These are phyloP conservation scores for Pollenia angustigena DNA, from an alignment of 2,888 invertebrate genomes.

Conservation along the genomic window DNA sequence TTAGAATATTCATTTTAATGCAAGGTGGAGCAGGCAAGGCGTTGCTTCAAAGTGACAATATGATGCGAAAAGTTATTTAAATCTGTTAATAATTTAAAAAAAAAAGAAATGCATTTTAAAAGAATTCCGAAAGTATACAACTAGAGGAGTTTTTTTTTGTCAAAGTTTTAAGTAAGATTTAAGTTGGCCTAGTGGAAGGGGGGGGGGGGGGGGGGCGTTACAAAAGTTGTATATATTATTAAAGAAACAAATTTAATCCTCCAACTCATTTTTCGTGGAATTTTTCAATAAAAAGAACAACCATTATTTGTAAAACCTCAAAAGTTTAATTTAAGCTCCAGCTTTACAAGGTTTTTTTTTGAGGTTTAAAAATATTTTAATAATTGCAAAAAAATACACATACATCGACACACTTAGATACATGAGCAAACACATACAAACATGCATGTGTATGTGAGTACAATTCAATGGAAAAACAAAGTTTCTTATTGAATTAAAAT, in stretches of 20 bases:
- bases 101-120: background rate
- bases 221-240: no score
- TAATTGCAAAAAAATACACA: slow-evolving; percentile 31
- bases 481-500: slow-evolving; percentile 65
- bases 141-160: no score
- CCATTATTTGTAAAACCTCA: slow-evolving; percentile 43
- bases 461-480: slow-evolving; percentile 17
- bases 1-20: slow-evolving; percentile 33
- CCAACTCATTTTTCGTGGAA: no score
- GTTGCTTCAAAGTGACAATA: slow-evolving; percentile 9
- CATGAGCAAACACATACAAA: background rate
- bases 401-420: background rate
- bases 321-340: slow-evolving; percentile 14
- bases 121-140: background rate
- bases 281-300: background rate
- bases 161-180: no score
- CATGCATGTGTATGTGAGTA: background rate
- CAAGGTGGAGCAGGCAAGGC: background rate
- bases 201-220: no score
- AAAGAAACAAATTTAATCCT: no score
- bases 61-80: background rate
- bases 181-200: background rate
- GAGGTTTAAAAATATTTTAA: slow-evolving; percentile 19
- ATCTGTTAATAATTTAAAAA: background rate
- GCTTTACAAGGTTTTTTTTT: slow-evolving; percentile 27